Percentiles rank a stretch among this genome's conserved stretches.
phyloP scores from a whole-genome alignment of 1,140 invertebrate genomes.

The Drosophila quadrilineata region DNA sequence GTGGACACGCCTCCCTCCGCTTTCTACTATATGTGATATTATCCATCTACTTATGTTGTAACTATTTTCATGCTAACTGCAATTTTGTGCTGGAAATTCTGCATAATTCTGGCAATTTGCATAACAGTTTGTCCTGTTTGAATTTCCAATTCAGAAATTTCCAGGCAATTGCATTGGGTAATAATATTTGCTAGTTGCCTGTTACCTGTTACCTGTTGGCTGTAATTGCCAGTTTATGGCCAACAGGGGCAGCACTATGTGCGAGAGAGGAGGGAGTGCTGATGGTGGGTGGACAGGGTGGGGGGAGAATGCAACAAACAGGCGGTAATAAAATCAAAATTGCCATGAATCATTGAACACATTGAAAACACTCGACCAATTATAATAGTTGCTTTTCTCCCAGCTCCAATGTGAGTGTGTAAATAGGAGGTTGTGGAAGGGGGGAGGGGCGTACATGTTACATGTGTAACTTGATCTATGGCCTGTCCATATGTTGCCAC shows the following conservation, averaged over 20 bases:
- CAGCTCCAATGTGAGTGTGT: conserved; percentile 7
- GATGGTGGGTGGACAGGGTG: no score
- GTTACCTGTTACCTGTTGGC: no score
- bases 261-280: neutral
- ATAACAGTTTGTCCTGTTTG: conserved; percentile 15
- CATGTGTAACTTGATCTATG: conserved; percentile 56
- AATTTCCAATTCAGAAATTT: conserved; percentile 26
- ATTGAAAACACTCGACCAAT: conserved; percentile 53
- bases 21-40: no score
- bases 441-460: conserved; percentile 12
- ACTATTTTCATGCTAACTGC: no score
- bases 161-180: conserved; percentile 23
- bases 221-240: conserved; percentile 40
- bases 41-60: no score
- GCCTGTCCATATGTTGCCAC: conserved; percentile 36
- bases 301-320: neutral
- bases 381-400: conserved; percentile 47
- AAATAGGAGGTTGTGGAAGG: neutral
- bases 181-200: conserved; percentile 13
- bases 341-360: conserved; percentile 69
- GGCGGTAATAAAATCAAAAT: conserved; percentile 63
- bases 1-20: no score
- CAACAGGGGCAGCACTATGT: conserved; percentile 10
- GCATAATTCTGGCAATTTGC: conserved; percentile 9
- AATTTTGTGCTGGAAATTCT: no score